Evolutionary conservation across 2,888 invertebrate species (phyloP).

Genomic region (Macrosoma leucophasiata): DNA sequence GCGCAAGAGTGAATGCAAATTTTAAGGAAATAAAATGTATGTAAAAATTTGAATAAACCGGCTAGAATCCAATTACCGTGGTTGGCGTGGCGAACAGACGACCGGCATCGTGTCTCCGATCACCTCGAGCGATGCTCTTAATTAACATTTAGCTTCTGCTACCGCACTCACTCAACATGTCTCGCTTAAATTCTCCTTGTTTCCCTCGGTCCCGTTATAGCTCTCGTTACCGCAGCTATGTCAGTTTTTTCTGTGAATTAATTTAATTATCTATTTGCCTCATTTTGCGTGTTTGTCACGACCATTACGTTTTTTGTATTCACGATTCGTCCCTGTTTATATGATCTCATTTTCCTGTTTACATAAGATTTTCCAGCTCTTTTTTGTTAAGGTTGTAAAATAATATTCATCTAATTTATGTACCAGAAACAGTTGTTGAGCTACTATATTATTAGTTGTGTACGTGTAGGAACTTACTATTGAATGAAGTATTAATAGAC

Average conservation of each 20-base stretch:
- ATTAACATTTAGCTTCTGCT: slow-evolving; percentile 65
- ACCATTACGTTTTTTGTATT: no score
- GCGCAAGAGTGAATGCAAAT: slow-evolving; percentile 22
- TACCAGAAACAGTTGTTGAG: no score
- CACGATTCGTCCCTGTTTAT: no score
- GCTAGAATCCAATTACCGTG: slow-evolving; percentile 51
- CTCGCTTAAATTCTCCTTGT: slow-evolving; percentile 37
- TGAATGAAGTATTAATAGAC: no score
- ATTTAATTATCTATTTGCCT: slow-evolving; percentile 28
- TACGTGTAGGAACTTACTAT: no score
- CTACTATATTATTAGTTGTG: no score
- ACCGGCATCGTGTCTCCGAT: slow-evolving; percentile 46
- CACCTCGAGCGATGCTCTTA: slow-evolving; percentile 58
- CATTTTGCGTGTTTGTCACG: no score
- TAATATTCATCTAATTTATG: no score
- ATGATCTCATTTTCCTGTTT: no score
- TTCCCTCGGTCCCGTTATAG: slow-evolving; percentile 54
- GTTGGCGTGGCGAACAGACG: slow-evolving; percentile 31
- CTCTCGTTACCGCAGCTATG: slow-evolving; percentile 48
- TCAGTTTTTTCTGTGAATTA: slow-evolving; percentile 44
- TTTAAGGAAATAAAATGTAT: slow-evolving; percentile 34
- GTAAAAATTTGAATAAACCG: slow-evolving; percentile 52
- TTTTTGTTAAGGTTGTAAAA: no score
- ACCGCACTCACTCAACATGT: slow-evolving; percentile 44
- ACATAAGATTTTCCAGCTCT: no score